Evolutionary conservation across 2,888 invertebrate species (phyloP).

Genomic region (Geotrupes spiniger): DNA sequence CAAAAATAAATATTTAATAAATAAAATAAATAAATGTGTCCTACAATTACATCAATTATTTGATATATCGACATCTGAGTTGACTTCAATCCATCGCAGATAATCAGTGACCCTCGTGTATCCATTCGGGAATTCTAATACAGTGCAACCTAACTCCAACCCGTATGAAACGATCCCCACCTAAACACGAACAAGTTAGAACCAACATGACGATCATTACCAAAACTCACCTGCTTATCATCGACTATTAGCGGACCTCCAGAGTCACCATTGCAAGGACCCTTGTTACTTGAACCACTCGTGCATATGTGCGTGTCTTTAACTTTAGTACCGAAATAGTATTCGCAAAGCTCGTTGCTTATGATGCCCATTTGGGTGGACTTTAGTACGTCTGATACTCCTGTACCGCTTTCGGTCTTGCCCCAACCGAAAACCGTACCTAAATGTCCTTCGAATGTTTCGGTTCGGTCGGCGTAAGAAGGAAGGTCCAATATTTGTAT

Average conservation of each 20-base stretch:
- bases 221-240: neutral
- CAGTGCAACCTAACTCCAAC: conserved; percentile 4
- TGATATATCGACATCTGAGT: conserved; percentile 11
- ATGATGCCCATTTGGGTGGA: conserved; percentile 3
- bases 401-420: neutral
- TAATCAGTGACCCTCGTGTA: conserved; percentile 11
- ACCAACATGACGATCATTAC: too few species aligned
- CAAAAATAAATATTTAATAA: too few species aligned
- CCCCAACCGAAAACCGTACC: conserved; percentile 10
- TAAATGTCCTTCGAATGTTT: neutral
- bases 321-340: conserved; percentile 9
- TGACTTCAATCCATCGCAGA: conserved; percentile 10
- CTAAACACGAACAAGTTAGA: neutral
- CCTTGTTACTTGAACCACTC: conserved; percentile 1
- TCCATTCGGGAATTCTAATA: conserved; percentile 10
- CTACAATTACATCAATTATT: conserved; percentile 3
- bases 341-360: conserved; percentile 7
- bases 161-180: conserved; percentile 12
- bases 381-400: neutral
- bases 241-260: conserved; percentile 12
- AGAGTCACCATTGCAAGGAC: conserved; percentile 13
- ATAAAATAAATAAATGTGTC: too few species aligned
- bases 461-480: neutral
- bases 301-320: conserved; percentile 11
- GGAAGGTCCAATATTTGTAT: neutral